These are phyloP conservation scores for Chlorocebus sabaeus DNA, from an alignment of 2,113 vertebrate genomes.

Conservation along the genomic window DNA sequence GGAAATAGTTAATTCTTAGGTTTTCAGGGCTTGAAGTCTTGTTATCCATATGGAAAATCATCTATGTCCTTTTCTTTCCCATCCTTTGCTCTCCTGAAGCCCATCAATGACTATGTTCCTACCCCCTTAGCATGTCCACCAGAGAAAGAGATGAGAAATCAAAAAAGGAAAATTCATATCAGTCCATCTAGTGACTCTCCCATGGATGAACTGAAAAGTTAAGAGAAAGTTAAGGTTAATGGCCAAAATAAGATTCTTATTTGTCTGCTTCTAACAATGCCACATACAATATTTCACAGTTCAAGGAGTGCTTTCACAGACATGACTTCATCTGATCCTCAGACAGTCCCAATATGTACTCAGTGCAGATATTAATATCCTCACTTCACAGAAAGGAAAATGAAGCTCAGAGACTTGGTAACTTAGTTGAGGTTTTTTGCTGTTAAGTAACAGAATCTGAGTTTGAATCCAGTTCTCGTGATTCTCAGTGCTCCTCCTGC, in stretches of 20 bases:
- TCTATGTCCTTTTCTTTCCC: neutral
- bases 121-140: neutral
- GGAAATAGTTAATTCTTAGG: neutral
- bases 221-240: neutral
- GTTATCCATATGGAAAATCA: neutral
- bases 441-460: neutral
- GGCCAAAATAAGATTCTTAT: neutral
- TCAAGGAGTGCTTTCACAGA: constrained; percentile 9
- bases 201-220: neutral
- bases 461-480: neutral
- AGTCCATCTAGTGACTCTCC: neutral
- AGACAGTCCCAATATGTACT: constrained; percentile 24
- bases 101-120: neutral
- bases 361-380: constrained; percentile 14
- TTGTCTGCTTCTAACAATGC: constrained; percentile 3
- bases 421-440: neutral
- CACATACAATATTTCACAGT: neutral
- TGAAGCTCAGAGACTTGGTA: neutral
- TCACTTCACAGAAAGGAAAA: constrained; percentile 22
- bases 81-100: neutral
- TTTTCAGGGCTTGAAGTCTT: neutral
- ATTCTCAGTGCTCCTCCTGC: neutral
- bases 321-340: constrained; percentile 53
- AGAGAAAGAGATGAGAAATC: neutral
- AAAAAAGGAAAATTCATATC: neutral